Conservation (phyloP, 37 sponge, comb jelly and placozoan species). For the Ianthella basta region DNA sequence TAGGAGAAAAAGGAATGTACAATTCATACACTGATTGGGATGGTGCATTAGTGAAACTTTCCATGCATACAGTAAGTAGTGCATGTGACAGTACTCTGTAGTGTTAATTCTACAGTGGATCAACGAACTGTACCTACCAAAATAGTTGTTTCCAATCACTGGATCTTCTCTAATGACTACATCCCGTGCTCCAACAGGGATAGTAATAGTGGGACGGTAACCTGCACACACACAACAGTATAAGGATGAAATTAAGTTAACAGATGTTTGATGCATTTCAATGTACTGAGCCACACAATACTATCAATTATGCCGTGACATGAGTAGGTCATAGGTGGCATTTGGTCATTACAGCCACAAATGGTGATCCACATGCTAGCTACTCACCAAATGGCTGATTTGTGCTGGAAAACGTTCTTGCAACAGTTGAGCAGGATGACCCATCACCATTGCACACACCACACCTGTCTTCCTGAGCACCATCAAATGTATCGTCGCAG, state of each 20-base stretch:
- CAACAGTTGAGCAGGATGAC: constrained; percentile 10
- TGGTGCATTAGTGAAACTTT: too few relatives aligned
- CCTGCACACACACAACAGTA: background rate
- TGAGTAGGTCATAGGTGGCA: too few relatives aligned
- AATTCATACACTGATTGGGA: too few relatives aligned
- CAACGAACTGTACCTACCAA: background rate
- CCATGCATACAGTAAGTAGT: too few relatives aligned
- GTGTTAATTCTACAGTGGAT: background rate
- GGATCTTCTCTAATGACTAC: background rate
- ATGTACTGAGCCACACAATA: too few relatives aligned
- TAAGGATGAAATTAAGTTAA: too few relatives aligned
- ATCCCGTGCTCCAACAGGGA: background rate
- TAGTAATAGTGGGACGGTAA: background rate
- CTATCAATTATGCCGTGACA: too few relatives aligned
- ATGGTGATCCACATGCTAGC: background rate
- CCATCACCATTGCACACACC: constrained; percentile 29
- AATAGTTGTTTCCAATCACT: background rate
- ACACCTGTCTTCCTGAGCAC: background rate
- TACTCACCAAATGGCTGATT: background rate
- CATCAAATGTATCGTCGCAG: background rate
- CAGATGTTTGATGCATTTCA: too few relatives aligned
- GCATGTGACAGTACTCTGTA: too few relatives aligned
- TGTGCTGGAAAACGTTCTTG: constrained; percentile 17
- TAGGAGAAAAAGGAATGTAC: background rate
- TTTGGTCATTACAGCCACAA: too few relatives aligned